Percentiles rank a stretch among this genome's conserved stretches.
phyloP scores from a whole-genome alignment of 1,140 invertebrate species.

The Thaumetopoea pityocampa region DNA sequence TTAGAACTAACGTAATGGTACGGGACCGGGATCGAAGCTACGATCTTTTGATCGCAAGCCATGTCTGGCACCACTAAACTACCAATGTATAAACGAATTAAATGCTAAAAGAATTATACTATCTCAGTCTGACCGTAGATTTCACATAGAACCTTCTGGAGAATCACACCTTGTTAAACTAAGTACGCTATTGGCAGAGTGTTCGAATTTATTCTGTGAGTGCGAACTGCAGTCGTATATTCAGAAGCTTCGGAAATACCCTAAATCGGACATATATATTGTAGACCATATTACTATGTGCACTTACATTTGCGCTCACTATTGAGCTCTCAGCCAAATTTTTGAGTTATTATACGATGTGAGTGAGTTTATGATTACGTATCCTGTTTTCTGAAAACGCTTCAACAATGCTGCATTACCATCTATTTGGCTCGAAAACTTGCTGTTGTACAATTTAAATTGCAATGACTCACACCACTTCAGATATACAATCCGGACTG shows the following conservation, averaged over 20 bases:
- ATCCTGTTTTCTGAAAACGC: conserved; percentile 51
- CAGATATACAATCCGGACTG: too few species aligned
- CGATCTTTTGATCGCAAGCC: too few species aligned
- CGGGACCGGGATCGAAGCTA: too few species aligned
- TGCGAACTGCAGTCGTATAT: conserved; percentile 41
- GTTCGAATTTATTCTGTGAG: conserved; percentile 25
- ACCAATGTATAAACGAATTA: too few species aligned
- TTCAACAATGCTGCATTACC: conserved; percentile 41
- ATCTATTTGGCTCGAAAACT: conserved; percentile 46
- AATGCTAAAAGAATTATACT: conserved; percentile 6
- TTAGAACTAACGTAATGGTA: too few species aligned
- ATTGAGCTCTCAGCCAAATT: conserved; percentile 52
- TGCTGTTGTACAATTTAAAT: conserved; percentile 24
- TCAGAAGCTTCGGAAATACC: conserved; percentile 43
- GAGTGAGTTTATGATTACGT: conserved; percentile 56
- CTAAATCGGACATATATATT: conserved; percentile 54
- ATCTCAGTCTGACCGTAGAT: conserved; percentile 9
- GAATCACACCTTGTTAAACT: conserved; percentile 21
- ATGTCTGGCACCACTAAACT: too few species aligned
- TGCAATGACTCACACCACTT: conserved; percentile 8
- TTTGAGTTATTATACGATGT: conserved; percentile 62
- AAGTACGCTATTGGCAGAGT: conserved; percentile 26
- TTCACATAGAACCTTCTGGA: conserved; percentile 20
- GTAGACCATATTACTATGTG: conserved; percentile 46
- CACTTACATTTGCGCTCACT: conserved; percentile 42